Base-by-base conservation (phyloP, 2,888 invertebrate genomes). In the Leucophenga maculata region DNA sequence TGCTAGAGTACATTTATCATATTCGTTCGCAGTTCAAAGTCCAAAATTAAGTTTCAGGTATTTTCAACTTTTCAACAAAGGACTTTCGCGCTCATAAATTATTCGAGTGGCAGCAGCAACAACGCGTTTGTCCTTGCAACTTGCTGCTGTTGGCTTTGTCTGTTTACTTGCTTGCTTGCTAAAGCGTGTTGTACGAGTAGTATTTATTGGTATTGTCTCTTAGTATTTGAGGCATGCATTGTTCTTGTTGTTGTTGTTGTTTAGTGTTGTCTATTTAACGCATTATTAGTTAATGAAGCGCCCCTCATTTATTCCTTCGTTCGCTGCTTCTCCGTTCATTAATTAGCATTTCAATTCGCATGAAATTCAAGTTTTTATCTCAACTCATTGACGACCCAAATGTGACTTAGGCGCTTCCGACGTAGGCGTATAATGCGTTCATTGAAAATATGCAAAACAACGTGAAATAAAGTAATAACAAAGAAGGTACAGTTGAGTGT, bases 21-120 rank as follows among this genome's bases (percentile, higher is more conserved):
- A 83, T 83, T 83, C 74, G 74, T 64, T 59, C 55, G 69, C 73
- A 77, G 83, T 83, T 81, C 82, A 80, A 83, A 83, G 80, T 82
- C 77, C 83, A 83, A 79, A 79, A 78, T 79, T 80, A 80, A 80
- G 83, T 80, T 80, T 77, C 80, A 80, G 80, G 80, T 80, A 80
- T 83, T 80, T 83, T 82, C 82, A 81, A 80, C 80, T 80, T 83
- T 80, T 80, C 80, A 83, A 80, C 80, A 80, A 80, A 75, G 80
- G 82, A 83, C 81, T 80, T 80, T 83, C 79, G 80, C 77, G 82
- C 65, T 72, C 82, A 80, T 80, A 80, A 80, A 81, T 80, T 83
- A 80, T 76, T 50, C 46, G 39, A 11, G 11, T 39, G 39, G 39
- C 39, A 39, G 39, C 39, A 39, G 39, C 39, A 11, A 39, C 8